These are phyloP conservation scores for Rhodinocichla rosea DNA, from an alignment of 2,113 vertebrate genomes.

Conservation along the genomic window DNA sequence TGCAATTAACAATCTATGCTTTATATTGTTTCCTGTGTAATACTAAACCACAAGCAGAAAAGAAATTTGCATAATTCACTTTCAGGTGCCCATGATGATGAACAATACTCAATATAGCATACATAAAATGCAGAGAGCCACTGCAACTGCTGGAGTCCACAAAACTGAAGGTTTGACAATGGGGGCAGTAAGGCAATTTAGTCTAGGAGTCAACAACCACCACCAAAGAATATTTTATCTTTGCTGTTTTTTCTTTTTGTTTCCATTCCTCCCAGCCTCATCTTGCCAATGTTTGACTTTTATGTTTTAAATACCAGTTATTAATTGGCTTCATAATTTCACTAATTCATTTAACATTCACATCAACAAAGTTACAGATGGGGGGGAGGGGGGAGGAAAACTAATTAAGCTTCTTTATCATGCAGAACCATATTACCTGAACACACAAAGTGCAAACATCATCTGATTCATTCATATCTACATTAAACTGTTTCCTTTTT, in stretches of 20 bases:
- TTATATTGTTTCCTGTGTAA: not conserved
- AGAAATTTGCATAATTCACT: not conserved
- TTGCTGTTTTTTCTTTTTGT: not conserved
- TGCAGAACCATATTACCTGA: not conserved
- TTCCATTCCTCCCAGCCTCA: not conserved
- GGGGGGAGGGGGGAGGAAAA: no score
- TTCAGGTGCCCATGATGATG: not conserved
- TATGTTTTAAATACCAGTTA: not conserved
- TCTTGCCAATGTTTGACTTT: not conserved
- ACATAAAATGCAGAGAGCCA: not conserved
- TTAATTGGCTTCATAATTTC: not conserved
- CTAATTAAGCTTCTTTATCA: not conserved
- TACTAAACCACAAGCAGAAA: not conserved
- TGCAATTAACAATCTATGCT: not conserved
- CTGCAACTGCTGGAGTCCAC: not conserved
- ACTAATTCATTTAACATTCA: not conserved
- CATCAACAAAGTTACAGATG: not conserved
- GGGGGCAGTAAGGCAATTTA: not conserved
- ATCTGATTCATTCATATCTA: not conserved
- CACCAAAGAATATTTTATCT: not conserved
- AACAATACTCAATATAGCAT: not conserved
- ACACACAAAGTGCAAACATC: not conserved
- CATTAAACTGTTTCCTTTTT: not conserved
- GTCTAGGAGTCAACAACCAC: not conserved
- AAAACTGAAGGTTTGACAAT: not conserved